phyloP scores from a whole-genome alignment of 2,797 vertebrate species.

The Gymnothorax reevesii region DNA sequence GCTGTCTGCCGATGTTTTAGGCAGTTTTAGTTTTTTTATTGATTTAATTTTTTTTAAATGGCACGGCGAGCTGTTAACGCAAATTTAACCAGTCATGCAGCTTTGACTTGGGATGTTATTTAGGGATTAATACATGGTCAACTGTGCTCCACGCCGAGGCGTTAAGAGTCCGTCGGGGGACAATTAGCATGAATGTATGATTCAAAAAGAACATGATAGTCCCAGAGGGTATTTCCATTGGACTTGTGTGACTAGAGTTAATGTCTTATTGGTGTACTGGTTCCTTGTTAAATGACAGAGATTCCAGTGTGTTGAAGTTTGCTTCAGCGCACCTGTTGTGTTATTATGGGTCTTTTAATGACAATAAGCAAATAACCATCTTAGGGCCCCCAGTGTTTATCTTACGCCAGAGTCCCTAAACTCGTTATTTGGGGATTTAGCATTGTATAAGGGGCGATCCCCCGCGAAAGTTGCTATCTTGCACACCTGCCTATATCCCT shows the following conservation, averaged over 20 bases:
- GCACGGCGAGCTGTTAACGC: not conserved
- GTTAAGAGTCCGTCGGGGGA: not conserved
- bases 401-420: too few relatives aligned
- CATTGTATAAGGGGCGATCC: too few relatives aligned
- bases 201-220: constrained; percentile 3
- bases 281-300: not conserved
- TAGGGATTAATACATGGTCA: not conserved
- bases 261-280: not conserved
- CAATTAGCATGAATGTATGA: not conserved
- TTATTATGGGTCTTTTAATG: too few relatives aligned
- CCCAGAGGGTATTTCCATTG: not conserved
- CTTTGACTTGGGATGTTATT: not conserved
- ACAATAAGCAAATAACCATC: too few relatives aligned
- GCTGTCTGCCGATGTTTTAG: not conserved
- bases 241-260: not conserved
- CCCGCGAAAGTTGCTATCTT: too few relatives aligned
- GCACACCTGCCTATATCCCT: too few relatives aligned
- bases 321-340: not conserved
- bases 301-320: not conserved
- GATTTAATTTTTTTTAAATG: not conserved
- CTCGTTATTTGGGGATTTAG: too few relatives aligned
- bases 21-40: not conserved
- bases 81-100: not conserved
- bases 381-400: too few relatives aligned
- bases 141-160: not conserved